These are phyloP conservation scores for Orientallactaga sibirica DNA, from an alignment of 2,797 vertebrate species.

Conservation along the genomic window DNA sequence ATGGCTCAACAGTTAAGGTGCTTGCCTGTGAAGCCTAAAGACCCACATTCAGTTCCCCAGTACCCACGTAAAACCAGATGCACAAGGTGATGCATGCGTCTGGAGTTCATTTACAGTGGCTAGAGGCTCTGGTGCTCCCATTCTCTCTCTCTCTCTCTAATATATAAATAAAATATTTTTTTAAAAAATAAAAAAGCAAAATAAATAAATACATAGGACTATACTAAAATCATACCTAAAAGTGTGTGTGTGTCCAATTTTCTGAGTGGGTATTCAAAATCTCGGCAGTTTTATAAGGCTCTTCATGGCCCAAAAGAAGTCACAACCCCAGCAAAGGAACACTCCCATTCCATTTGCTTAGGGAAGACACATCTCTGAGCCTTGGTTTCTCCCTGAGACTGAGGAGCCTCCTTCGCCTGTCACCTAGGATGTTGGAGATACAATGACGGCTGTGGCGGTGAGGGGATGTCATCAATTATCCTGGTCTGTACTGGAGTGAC, in stretches of 20 bases:
- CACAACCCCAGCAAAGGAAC: not conserved
- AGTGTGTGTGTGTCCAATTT: not conserved
- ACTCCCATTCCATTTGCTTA: not conserved
- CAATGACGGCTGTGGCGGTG: not conserved
- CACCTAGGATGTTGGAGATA: not conserved
- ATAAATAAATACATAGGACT: not conserved
- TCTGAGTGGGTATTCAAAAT: not conserved
- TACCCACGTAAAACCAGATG: too few relatives aligned
- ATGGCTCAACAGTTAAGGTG: too few relatives aligned
- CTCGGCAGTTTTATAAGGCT: not conserved
- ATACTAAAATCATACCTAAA: not conserved
- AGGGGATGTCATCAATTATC: not conserved
- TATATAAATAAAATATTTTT: not conserved
- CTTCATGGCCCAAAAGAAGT: not conserved
- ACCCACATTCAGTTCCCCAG: too few relatives aligned
- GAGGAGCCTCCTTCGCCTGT: too few relatives aligned
- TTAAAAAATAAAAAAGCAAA: too few relatives aligned
- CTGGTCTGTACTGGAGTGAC: not conserved
- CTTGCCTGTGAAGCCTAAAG: too few relatives aligned
- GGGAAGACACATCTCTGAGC: too few relatives aligned
- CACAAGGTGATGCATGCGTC: too few relatives aligned
- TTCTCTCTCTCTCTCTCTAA: too few relatives aligned
- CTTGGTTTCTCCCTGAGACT: not conserved
- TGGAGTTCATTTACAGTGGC: too few relatives aligned
- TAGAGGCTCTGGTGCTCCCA: too few relatives aligned